Evolutionary conservation across 2,113 vertebrate genomes (phyloP), one percentile per base, ranked within the genome.

Genomic region (Zeus faber): DNA sequence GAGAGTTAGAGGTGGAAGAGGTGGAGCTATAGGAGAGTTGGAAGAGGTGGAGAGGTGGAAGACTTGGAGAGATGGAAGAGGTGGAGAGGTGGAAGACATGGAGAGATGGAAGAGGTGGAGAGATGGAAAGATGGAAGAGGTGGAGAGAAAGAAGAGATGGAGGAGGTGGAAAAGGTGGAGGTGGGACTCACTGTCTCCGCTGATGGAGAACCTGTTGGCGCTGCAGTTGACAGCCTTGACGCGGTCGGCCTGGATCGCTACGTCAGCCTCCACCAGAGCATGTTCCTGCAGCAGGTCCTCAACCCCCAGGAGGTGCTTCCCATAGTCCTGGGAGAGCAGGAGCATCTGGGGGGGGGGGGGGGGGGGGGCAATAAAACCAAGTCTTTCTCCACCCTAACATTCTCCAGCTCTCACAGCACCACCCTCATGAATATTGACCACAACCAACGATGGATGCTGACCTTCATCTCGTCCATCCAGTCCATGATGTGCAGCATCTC

Each of bases 401-500:
- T 23, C 11, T 1, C 11, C 25, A 6, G 4, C 24, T 3, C 14
- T n/a, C 56, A 21, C 33, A 33, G 18, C 2, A 4, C 11, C 31
- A 11, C 9, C 24, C 11, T 7, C 13, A n/a, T n/a, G n/a, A n/a
- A n/a, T n/a, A n/a, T n/a, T n/a, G n/a, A n/a, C n/a, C n/a, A n/a
- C n/a, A n/a, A n/a, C n/a, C n/a, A n/a, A n/a, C n/a, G n/a, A n/a
- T n/a, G n/a, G n/a, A n/a, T n/a, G n/a, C 37, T 45, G 71, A 97
- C 96, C 94, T 98, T 98, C 94, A 97, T 98, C 82, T 98, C 95
- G 0, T 98, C 96, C 96, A 98, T 98, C 96, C 96, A 98, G 88
- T 98, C 96, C 95, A 98, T 97, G 70, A 98, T 95, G 85, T 96
- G 89, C 0, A 98, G 91, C 95, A 98, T 98, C 74, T 98, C 95